A percentile compares a stretch with the other conserved stretches of the same genome.
Conservation (phyloP, 2,888 invertebrate genomes). For the Keiferia lycopersicella region DNA sequence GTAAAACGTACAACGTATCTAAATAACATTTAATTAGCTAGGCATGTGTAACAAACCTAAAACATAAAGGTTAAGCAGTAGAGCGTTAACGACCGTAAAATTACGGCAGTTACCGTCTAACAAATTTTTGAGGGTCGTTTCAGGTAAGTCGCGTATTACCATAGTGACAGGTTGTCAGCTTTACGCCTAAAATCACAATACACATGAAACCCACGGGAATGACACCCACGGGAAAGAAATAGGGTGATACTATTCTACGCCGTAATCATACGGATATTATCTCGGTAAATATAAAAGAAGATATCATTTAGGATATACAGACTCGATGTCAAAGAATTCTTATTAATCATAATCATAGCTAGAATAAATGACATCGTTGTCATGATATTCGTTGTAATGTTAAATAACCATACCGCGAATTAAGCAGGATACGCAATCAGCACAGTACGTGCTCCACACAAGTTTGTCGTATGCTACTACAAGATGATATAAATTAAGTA, state of each 20-base stretch:
- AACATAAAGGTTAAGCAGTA: neutral
- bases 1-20: neutral
- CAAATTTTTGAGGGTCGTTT: too few species aligned
- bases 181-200: too few species aligned
- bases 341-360: constrained; percentile 4
- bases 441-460: neutral
- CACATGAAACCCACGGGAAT: too few species aligned
- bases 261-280: too few species aligned
- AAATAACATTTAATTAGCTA: constrained; percentile 10
- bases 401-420: constrained; percentile 23
- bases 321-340: neutral
- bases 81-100: too few species aligned
- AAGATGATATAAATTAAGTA: neutral
- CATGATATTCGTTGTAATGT: constrained; percentile 14
- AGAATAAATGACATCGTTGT: neutral
- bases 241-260: too few species aligned
- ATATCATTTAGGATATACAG: neutral
- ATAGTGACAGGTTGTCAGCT: too few species aligned
- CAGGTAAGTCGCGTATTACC: neutral
- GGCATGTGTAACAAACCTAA: neutral
- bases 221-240: too few species aligned
- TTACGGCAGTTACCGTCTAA: too few species aligned
- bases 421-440: constrained; percentile 58
- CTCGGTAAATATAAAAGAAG: constrained; percentile 1
- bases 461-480: neutral